phyloP scores from a whole-genome alignment of 2,888 invertebrate species.

The Kryphioiulus occultus region DNA sequence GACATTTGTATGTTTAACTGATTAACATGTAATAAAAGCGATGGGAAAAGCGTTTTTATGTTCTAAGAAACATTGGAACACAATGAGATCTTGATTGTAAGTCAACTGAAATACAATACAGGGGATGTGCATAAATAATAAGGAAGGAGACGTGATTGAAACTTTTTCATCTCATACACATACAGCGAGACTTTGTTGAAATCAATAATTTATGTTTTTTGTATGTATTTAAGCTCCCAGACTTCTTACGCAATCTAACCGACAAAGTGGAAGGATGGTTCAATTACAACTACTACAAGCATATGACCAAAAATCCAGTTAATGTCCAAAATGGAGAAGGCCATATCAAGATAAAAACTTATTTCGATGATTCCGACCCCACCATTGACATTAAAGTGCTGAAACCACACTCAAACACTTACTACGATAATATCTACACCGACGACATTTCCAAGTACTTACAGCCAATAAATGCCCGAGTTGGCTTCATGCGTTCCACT shows the following conservation, averaged over 20 bases:
- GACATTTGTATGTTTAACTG: background rate
- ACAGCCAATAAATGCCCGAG: constrained; percentile 24
- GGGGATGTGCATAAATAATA: too few species aligned
- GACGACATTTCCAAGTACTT: background rate
- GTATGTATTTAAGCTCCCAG: constrained; percentile 51
- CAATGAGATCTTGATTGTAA: too few species aligned
- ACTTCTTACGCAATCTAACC: constrained; percentile 48
- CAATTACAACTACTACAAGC: constrained; percentile 46
- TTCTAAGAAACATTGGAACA: background rate
- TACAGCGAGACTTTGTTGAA: background rate
- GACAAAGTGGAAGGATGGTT: constrained; percentile 52
- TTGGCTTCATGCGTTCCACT: background rate
- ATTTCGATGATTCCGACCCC: constrained; percentile 32
- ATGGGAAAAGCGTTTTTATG: background rate
- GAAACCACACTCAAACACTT: constrained; percentile 54
- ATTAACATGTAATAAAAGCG: background rate
- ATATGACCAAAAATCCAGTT: constrained; percentile 47
- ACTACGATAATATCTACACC: constrained; percentile 53
- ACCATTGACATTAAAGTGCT: constrained; percentile 52
- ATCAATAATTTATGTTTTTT: background rate
- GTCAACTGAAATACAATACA: too few species aligned
- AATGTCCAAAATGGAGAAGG: constrained; percentile 47
- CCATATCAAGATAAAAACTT: constrained; percentile 24
- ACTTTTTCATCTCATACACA: too few species aligned
- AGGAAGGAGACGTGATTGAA: too few species aligned